Evolutionary conservation across 2,888 invertebrate genomes (phyloP).

Genomic region (Melolontha melolontha): DNA sequence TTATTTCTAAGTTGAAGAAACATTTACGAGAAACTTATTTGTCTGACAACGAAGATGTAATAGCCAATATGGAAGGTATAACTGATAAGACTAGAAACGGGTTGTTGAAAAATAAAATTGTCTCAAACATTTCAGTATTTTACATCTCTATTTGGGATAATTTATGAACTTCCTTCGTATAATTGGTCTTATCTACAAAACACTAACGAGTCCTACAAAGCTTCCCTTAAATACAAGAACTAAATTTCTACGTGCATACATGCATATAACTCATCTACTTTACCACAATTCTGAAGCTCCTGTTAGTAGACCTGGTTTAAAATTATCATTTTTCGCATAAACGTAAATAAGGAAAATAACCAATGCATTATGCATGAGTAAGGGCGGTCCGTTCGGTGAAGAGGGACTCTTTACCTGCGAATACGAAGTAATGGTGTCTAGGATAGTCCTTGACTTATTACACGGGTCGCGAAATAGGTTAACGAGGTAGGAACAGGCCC

Average conservation of each 20-base stretch:
- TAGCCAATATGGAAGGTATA: no score
- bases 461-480: conserved; percentile 30
- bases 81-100: no score
- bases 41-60: no score
- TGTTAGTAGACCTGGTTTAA: conserved; percentile 53
- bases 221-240: conserved; percentile 13
- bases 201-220: no score
- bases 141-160: no score
- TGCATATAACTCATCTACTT: conserved; percentile 48
- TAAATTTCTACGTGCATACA: conserved; percentile 47
- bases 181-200: no score
- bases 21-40: no score
- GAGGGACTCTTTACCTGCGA: conserved; percentile 57
- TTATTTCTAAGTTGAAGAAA: no score
- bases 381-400: conserved; percentile 40
- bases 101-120: no score
- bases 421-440: conserved; percentile 16
- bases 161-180: no score
- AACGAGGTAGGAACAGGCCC: conserved; percentile 44
- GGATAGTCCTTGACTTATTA: conserved; percentile 24
- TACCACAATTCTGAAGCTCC: conserved; percentile 50
- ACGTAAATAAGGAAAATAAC: conserved; percentile 65
- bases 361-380: conserved; percentile 65
- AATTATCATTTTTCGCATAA: conserved; percentile 63
- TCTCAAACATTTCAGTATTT: no score